These are phyloP conservation scores for Leucophenga maculata DNA, from an alignment of 2,888 invertebrate species.

Conservation along the genomic window DNA sequence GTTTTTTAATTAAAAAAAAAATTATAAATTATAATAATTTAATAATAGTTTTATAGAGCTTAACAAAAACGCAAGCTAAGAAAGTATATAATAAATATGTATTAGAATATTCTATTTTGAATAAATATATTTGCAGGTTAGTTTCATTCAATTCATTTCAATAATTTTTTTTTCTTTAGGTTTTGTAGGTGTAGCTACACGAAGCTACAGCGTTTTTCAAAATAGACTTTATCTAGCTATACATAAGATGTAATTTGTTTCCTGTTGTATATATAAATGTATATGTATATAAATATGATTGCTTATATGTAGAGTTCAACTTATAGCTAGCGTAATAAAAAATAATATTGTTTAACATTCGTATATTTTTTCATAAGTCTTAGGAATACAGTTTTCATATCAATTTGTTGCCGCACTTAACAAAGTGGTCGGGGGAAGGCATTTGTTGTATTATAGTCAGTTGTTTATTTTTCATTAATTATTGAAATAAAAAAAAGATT, in stretches of 20 bases:
- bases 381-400: slow-evolving; percentile 58
- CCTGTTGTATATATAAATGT: neutral
- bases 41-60: slow-evolving; percentile 56
- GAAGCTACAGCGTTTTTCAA: neutral
- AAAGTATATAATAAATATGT: slow-evolving; percentile 49
- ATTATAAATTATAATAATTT: slow-evolving; percentile 56
- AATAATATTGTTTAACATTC: slow-evolving; percentile 62
- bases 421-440: neutral
- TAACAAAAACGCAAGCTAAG: slow-evolving; percentile 72
- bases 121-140: slow-evolving; percentile 54
- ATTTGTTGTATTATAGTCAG: neutral
- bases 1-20: slow-evolving; percentile 25
- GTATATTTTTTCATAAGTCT: slow-evolving; percentile 65
- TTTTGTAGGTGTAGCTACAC: slow-evolving; percentile 8
- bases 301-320: slow-evolving; percentile 5
- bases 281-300: slow-evolving; percentile 1
- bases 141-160: slow-evolving; percentile 39
- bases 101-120: slow-evolving; percentile 42
- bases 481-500: neutral
- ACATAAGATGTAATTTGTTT: neutral
- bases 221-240: neutral
- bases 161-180: slow-evolving; percentile 29
- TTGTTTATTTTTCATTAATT: slow-evolving; percentile 3
- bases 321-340: slow-evolving; percentile 53
- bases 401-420: slow-evolving; percentile 18